Evolutionary conservation across 2,797 vertebrate species (phyloP).

Genomic region (Sebastes matsubarae): DNA sequence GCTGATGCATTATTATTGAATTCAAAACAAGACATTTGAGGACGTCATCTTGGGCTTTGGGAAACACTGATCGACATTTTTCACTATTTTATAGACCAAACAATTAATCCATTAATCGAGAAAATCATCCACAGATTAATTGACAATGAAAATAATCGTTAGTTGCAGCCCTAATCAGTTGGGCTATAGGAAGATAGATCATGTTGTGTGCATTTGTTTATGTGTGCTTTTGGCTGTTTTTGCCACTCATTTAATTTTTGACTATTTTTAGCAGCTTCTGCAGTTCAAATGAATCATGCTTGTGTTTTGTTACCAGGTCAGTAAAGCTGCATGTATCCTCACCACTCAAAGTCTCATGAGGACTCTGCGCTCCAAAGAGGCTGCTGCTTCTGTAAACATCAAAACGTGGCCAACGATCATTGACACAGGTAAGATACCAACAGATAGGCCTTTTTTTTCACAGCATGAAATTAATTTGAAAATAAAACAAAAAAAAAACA

Average conservation of each 20-base stretch:
- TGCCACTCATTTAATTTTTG: neutral
- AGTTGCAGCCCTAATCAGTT: neutral
- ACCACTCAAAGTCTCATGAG: slow-evolving; percentile 94
- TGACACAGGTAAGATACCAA: slow-evolving; percentile 87
- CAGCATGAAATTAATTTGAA: neutral
- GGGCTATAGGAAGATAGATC: neutral
- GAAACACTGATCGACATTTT: too few relatives aligned
- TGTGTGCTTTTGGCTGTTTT: neutral
- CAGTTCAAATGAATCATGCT: neutral
- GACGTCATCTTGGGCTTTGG: too few relatives aligned
- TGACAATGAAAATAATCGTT: too few relatives aligned
- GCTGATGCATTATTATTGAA: neutral
- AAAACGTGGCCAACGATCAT: slow-evolving; percentile 99
- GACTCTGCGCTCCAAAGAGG: slow-evolving; percentile 93
- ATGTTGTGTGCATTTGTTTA: neutral
- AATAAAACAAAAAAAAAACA: neutral
- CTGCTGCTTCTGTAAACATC: slow-evolving; percentile 92
- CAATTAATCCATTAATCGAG: too few relatives aligned
- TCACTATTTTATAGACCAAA: too few relatives aligned
- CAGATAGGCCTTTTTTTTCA: too few relatives aligned
- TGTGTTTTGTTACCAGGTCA: slow-evolving; percentile 85
- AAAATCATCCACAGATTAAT: too few relatives aligned
- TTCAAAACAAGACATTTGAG: neutral
- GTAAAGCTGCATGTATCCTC: slow-evolving; percentile 96
- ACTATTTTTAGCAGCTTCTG: neutral